Base-by-base conservation (phyloP, 2,113 vertebrate genomes). In the Pterocles orientalis region DNA sequence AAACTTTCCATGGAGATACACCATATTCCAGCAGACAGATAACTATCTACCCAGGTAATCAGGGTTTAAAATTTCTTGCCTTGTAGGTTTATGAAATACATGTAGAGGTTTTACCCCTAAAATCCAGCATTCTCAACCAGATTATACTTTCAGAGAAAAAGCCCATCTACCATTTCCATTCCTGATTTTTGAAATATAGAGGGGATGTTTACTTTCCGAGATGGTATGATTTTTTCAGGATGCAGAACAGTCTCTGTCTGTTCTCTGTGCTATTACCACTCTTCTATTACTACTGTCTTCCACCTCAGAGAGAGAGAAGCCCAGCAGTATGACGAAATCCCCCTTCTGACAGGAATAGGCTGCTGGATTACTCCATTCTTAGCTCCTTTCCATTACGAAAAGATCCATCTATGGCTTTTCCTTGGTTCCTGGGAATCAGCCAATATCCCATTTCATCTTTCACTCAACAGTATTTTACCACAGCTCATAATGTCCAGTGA, bases 321-420 rank as follows among this genome's bases (percentile, higher is more conserved):
- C 33, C 64, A 60, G 51, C 9, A 86, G 15, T 19, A 18, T 14
- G 73, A 81, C 20, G 69, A 79, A 73, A 73, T 62, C 19, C 28
- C 7, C 18, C 19, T 77, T 76, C 56, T 64, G 51, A 70, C 26
- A 71, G n/a, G 39, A 90, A 75, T 0, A 83, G 26, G 28, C 51
- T 75, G 51, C 56, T 64, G 68, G 68, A 82, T 86, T 88, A 78
- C 48, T 56, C 79, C 33, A 81, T 31, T 31, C 61, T 73, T 79
- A 90, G 47, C 47, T 85, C 58, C 60, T 19, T 80, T 77, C 20
- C 72, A 31, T 66, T 45, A 88, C 10, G 33, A 70, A 81, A 94
- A 66, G 24, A 88, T 68, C 82, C 72, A 90, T 96, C 80, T 95
- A 84, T 84, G 88, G 76, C 6, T 64, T 29, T 93, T 93, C 21